phyloP scores from a whole-genome alignment of 1,140 invertebrate genomes.

The Periplaneta americana region DNA sequence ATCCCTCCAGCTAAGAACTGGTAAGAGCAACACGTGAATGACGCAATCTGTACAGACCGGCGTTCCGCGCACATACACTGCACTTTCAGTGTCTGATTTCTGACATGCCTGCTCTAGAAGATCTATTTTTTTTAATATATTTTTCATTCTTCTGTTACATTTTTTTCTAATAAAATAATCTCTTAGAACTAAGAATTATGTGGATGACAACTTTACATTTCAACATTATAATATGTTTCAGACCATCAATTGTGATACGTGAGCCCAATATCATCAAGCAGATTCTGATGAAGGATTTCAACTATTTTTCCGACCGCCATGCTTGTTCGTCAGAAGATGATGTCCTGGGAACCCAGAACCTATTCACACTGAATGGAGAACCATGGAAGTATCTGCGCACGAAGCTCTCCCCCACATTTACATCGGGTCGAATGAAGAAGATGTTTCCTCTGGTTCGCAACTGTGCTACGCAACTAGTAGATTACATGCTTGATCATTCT shows the following conservation, averaged over 20 bases:
- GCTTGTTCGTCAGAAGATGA: constrained; percentile 26
- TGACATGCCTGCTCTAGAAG: no score
- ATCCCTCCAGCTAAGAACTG: no score
- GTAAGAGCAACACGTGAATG: no score
- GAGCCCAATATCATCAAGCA: constrained; percentile 40
- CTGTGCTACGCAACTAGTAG: constrained; percentile 18
- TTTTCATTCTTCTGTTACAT: neutral
- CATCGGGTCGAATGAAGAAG: constrained; percentile 39
- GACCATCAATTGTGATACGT: constrained; percentile 35
- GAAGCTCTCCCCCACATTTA: constrained; percentile 42
- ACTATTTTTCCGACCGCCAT: constrained; percentile 35
- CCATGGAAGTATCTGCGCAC: constrained; percentile 39
- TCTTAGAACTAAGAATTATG: neutral
- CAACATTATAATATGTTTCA: neutral
- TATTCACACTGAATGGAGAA: constrained; percentile 23
- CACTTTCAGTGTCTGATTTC: no score
- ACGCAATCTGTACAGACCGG: no score
- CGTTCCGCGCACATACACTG: no score
- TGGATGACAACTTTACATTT: neutral
- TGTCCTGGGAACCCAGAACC: constrained; percentile 23
- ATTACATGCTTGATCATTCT: neutral
- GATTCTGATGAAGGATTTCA: constrained; percentile 43
- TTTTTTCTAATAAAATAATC: neutral
- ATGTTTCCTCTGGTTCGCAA: constrained; percentile 26
- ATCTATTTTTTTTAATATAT: neutral